These are phyloP conservation scores for Misgurnus mizolepis DNA, from an alignment of 2,113 vertebrate genomes.

Conservation along the genomic window DNA sequence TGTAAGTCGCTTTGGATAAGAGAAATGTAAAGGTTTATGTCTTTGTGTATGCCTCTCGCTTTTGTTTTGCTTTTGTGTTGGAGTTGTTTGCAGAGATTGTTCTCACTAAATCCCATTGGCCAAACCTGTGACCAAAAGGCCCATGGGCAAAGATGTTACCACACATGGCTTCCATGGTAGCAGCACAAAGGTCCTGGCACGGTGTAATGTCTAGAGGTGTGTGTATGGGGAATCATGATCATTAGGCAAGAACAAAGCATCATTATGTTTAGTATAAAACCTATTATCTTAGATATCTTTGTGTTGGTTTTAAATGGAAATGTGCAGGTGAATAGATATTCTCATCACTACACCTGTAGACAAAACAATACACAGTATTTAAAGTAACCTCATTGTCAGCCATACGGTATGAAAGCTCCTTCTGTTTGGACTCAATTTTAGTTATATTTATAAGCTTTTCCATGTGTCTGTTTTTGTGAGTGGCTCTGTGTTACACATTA, in stretches of 20 bases:
- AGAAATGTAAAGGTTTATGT: neutral
- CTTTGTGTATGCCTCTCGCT: neutral
- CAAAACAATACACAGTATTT: neutral
- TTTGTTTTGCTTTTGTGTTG: conserved; percentile 16
- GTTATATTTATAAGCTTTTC: neutral
- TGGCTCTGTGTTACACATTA: neutral
- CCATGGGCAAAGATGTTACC: conserved; percentile 50
- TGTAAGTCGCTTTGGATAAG: neutral
- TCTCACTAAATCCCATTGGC: conserved; percentile 37
- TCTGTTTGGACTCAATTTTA: neutral
- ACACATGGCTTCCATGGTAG: conserved; percentile 50
- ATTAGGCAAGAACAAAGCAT: conserved; percentile 15
- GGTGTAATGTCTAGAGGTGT: conserved; percentile 27
- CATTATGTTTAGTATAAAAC: neutral
- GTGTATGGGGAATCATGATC: conserved; percentile 13
- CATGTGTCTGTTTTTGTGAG: neutral
- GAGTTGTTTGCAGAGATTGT: conserved; percentile 15
- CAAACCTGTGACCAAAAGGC: conserved; percentile 39
- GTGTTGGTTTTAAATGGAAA: neutral
- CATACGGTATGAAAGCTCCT: neutral
- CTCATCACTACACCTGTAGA: neutral
- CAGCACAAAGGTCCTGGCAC: conserved; percentile 32
- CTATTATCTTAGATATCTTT: neutral
- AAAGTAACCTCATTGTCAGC: neutral
- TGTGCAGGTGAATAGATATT: neutral